These are phyloP conservation scores for Platycheirus albimanus DNA, from an alignment of 2,888 invertebrate genomes.

Conservation along the genomic window DNA sequence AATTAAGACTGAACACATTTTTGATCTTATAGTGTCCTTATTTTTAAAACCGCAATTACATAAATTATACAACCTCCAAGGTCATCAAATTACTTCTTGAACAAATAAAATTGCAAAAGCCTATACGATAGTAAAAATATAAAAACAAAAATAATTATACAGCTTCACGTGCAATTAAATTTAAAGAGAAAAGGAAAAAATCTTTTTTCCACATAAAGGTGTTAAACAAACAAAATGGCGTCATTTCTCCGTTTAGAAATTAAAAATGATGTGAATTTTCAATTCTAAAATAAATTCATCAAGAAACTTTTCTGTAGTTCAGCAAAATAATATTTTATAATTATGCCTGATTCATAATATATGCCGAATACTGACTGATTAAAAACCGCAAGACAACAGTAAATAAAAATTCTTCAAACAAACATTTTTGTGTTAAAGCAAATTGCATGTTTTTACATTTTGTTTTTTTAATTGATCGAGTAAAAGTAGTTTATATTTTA, in stretches of 20 bases:
- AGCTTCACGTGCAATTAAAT: conserved; percentile 48
- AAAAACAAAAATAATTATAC: conserved; percentile 28
- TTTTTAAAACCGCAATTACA: neutral
- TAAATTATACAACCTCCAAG: conserved; percentile 9
- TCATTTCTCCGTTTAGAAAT: conserved; percentile 39
- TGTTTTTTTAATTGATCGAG: conserved; percentile 28
- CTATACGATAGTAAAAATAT: conserved; percentile 1
- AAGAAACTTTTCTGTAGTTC: neutral
- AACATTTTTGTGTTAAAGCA: conserved; percentile 14
- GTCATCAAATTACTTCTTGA: conserved; percentile 27
- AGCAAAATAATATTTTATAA: neutral
- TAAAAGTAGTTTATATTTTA: conserved; percentile 2
- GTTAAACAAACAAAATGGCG: conserved; percentile 54
- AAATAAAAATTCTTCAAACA: neutral
- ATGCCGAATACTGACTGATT: neutral
- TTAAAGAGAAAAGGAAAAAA: conserved; percentile 36
- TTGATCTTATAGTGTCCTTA: no score
- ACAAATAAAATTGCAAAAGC: conserved; percentile 8
- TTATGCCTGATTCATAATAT: neutral
- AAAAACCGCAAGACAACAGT: conserved; percentile 8
- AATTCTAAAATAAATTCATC: conserved; percentile 18
- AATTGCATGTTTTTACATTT: conserved; percentile 14
- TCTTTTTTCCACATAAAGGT: conserved; percentile 39
- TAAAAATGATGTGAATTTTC: conserved; percentile 31
- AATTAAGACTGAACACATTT: no score